Evolutionary conservation across 2,797 vertebrate genomes (phyloP).

Genomic region (Leuciscus waleckii): DNA sequence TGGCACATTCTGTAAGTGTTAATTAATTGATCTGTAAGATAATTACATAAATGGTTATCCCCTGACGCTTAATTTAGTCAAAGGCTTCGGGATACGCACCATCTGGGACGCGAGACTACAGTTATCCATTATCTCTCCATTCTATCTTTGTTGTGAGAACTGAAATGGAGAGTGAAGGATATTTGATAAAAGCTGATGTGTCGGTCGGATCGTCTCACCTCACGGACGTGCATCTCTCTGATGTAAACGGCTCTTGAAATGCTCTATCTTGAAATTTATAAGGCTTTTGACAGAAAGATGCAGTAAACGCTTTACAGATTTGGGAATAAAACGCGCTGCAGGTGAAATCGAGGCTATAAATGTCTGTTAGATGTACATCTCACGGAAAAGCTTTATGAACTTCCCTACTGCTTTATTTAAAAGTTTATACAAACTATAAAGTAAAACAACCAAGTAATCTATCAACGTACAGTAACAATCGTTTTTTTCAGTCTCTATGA

Average conservation of each 20-base stretch:
- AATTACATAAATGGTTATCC: conserved; percentile 70
- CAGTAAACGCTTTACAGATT: not conserved
- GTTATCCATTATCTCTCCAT: conserved; percentile 48
- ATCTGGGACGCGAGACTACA: conserved; percentile 71
- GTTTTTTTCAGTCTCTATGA: not conserved
- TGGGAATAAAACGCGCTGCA: conserved; percentile 8
- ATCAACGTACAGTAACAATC: not conserved
- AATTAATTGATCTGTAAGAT: conserved; percentile 60
- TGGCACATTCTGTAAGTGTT: conserved; percentile 35
- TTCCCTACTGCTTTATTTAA: not conserved
- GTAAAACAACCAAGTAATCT: not conserved
- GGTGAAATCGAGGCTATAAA: conserved; percentile 15
- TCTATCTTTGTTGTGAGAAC: not conserved
- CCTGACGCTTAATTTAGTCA: conserved; percentile 66
- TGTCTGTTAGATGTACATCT: not conserved
- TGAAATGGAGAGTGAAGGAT: conserved; percentile 7
- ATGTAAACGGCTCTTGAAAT: not conserved
- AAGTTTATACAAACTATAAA: not conserved
- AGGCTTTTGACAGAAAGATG: not conserved
- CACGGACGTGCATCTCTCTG: not conserved
- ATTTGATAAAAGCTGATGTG: not conserved
- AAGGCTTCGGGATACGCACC: conserved; percentile 69
- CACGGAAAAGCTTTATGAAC: not conserved
- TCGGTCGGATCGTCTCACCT: not conserved
- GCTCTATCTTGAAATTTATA: not conserved